Percentiles rank a stretch among this genome's conserved stretches.
These are phyloP conservation scores for Lycophotia porphyrea DNA, from an alignment of 2,888 invertebrate species.

Conservation along the genomic window DNA sequence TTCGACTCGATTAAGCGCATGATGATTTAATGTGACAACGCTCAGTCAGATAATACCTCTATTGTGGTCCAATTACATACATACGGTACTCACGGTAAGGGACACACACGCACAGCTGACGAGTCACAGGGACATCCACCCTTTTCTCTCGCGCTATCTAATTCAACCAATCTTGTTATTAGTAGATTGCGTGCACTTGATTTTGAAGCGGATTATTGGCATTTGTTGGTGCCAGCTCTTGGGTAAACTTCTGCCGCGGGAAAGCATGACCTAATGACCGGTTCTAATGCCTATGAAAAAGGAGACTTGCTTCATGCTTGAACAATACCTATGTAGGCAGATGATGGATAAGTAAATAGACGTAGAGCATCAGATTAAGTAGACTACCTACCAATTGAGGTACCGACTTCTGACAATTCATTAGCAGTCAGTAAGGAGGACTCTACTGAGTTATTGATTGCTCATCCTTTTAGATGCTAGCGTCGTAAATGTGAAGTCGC, in stretches of 20 bases:
- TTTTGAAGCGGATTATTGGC: constrained; percentile 49
- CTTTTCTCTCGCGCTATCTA: constrained; percentile 66
- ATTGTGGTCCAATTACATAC: constrained; percentile 83
- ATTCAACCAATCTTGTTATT: constrained; percentile 68
- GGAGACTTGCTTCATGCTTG: not conserved
- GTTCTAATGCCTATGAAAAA: not conserved
- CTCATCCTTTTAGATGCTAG: not conserved
- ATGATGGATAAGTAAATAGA: not conserved
- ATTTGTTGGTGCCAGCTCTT: constrained; percentile 14
- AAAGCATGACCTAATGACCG: not conserved
- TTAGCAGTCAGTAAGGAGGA: not conserved
- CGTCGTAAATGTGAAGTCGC: not conserved
- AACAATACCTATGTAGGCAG: not conserved
- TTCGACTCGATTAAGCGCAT: constrained; percentile 82
- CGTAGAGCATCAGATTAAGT: not conserved
- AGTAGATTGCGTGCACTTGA: constrained; percentile 64
- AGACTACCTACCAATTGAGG: not conserved
- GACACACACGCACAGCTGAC: constrained; percentile 86
- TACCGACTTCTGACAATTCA: not conserved
- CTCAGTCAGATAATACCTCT: constrained; percentile 80
- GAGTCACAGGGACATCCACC: constrained; percentile 66
- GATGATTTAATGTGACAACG: constrained; percentile 86
- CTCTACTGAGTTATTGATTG: not conserved
- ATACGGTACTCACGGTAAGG: constrained; percentile 66
- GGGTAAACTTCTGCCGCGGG: not conserved